A percentile compares a stretch with the other conserved stretches of the same genome.
phyloP scores from a whole-genome alignment of 2,113 vertebrate species.

The Corythornis madagascariensis region DNA sequence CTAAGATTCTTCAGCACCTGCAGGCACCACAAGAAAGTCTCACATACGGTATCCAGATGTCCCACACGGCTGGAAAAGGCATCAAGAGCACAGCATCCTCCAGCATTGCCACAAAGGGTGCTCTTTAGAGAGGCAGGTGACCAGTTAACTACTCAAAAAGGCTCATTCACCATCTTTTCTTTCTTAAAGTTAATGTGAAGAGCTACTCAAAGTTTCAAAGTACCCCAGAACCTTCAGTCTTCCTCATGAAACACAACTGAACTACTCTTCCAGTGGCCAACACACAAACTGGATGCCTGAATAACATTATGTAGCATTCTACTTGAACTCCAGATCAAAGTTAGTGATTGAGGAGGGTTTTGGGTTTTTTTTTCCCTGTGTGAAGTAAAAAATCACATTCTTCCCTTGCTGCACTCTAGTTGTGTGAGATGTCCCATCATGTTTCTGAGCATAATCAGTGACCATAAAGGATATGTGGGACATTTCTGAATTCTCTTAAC shows the following conservation, averaged over 20 bases:
- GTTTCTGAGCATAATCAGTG: neutral
- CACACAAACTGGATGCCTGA: neutral
- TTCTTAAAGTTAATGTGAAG: neutral
- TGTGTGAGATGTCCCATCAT: neutral
- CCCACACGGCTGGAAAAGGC: neutral
- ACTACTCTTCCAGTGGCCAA: neutral
- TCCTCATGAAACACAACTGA: neutral
- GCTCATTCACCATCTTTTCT: neutral
- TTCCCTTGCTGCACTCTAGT: neutral
- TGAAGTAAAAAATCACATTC: neutral
- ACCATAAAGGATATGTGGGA: neutral
- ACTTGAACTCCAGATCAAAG: neutral
- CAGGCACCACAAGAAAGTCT: neutral
- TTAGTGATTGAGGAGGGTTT: neutral
- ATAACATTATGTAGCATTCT: neutral
- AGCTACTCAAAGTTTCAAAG: neutral
- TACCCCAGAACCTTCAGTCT: neutral
- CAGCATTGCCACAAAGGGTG: neutral
- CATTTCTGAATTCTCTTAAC: neutral
- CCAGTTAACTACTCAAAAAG: neutral
- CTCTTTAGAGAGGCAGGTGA: neutral
- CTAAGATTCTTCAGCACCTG: neutral
- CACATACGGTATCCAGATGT: constrained; percentile 1
- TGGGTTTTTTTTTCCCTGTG: too few species aligned
- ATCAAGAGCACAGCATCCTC: neutral